phyloP scores from a whole-genome alignment of 1,140 invertebrate species.

The Drosophila pseudoobscura region DNA sequence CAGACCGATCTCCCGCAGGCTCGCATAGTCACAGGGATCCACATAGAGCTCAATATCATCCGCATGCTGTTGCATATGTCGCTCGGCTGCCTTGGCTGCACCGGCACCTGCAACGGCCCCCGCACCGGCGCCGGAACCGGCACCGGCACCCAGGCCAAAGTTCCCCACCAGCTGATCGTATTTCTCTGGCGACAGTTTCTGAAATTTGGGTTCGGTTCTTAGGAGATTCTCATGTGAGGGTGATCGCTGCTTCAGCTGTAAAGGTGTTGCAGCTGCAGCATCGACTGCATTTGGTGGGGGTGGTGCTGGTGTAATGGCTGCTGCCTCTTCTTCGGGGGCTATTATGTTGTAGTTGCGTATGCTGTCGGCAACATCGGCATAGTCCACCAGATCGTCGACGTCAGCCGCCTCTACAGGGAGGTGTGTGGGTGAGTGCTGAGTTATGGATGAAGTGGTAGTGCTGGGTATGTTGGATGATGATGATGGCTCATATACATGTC shows the following conservation, averaged over 20 bases:
- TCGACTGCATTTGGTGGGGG: constrained; percentile 37
- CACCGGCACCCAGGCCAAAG: constrained; percentile 32
- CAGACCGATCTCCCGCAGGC: constrained; percentile 84
- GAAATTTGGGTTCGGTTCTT: constrained; percentile 81
- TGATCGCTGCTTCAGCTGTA: constrained; percentile 50
- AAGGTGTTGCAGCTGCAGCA: constrained; percentile 43
- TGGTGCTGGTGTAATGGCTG: constrained; percentile 23
- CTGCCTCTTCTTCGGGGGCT: constrained; percentile 7
- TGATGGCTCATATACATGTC: constrained; percentile 40
- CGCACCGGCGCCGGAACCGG: constrained; percentile 1
- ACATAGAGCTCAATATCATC: constrained; percentile 82
- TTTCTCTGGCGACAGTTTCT: constrained; percentile 81
- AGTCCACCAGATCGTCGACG: constrained; percentile 78
- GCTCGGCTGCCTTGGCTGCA: constrained; percentile 56
- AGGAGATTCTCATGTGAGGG: constrained; percentile 78
- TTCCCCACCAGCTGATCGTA: constrained; percentile 81
- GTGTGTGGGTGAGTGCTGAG: constrained; percentile 53
- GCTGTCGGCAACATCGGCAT: constrained; percentile 81
- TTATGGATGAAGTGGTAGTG: constrained; percentile 32
- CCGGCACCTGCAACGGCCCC: constrained; percentile 10
- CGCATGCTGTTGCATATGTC: constrained; percentile 74
- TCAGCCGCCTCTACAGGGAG: constrained; percentile 21
- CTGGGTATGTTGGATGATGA: constrained; percentile 48
- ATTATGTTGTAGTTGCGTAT: constrained; percentile 66
- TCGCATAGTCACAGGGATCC: constrained; percentile 80